A percentile compares a stretch with the other conserved stretches of the same genome.
phyloP scores from a whole-genome alignment of 2,113 vertebrate species.

The Herpetotheres cachinnans region DNA sequence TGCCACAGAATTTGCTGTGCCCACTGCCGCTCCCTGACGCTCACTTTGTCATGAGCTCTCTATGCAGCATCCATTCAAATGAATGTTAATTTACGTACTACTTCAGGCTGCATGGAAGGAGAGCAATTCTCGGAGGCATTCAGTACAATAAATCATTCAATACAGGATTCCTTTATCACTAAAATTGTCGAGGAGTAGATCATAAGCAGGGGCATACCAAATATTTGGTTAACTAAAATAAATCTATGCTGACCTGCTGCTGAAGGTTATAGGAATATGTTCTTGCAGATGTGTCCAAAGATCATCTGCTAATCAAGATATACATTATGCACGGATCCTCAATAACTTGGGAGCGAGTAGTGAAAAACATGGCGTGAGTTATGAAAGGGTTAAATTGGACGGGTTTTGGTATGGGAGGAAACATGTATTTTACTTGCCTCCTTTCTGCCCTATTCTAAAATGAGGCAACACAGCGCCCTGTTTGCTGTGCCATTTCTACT shows the following conservation, averaged over 20 bases:
- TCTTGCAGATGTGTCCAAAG: not conserved
- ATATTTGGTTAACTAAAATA: not conserved
- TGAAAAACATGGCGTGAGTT: not conserved
- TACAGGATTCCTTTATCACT: not conserved
- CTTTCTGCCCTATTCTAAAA: not conserved
- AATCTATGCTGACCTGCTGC: not conserved
- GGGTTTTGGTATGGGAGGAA: not conserved
- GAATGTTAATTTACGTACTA: conserved; percentile 11
- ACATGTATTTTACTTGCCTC: not conserved
- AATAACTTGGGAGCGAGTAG: not conserved
- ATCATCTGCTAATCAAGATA: not conserved
- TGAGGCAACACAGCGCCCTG: not conserved
- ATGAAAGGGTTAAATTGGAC: not conserved
- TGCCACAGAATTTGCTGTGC: conserved; percentile 17
- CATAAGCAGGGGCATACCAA: not conserved
- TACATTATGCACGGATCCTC: not conserved
- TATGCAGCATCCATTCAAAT: conserved; percentile 19
- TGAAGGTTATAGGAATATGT: not conserved
- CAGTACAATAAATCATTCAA: not conserved
- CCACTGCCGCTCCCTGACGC: conserved; percentile 30
- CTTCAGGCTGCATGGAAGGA: not conserved
- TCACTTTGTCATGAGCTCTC: not conserved
- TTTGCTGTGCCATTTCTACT: not conserved
- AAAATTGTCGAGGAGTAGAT: not conserved
- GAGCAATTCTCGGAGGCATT: not conserved